Conservation (phyloP, 2,113 vertebrate genomes). For the Siniperca knerii region DNA sequence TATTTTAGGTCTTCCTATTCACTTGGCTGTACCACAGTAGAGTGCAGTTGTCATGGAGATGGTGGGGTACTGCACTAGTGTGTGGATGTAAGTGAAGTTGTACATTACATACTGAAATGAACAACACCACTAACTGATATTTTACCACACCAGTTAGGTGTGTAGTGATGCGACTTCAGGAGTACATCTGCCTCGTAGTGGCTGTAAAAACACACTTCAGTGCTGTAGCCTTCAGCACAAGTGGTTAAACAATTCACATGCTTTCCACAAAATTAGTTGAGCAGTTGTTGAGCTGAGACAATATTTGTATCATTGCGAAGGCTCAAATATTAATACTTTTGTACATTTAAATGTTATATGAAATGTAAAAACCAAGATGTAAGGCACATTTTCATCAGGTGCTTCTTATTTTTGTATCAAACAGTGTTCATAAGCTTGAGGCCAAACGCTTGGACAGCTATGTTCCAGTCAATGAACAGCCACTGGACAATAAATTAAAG, state of each 20-base stretch:
- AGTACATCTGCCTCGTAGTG: not conserved
- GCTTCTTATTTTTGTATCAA: not conserved
- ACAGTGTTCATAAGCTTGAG: not conserved
- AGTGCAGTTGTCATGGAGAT: constrained; percentile 58
- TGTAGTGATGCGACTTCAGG: not conserved
- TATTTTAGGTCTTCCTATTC: constrained; percentile 24
- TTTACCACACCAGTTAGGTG: not conserved
- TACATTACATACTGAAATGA: constrained; percentile 1
- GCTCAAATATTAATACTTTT: not conserved
- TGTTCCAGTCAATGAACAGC: not conserved
- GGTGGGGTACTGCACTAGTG: not conserved
- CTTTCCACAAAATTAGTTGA: not conserved
- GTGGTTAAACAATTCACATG: not conserved
- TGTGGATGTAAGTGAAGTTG: not conserved
- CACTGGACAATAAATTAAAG: not conserved
- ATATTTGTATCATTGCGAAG: not conserved
- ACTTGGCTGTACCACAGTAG: constrained; percentile 7
- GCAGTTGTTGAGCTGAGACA: not conserved
- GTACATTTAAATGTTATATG: not conserved
- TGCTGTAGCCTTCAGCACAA: not conserved
- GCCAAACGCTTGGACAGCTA: not conserved
- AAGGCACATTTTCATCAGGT: not conserved
- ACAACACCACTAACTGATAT: not conserved
- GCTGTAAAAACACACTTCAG: not conserved
- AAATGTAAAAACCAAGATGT: not conserved